Conservation (phyloP, 2,113 vertebrate species). For the Lasiurus borealis region DNA sequence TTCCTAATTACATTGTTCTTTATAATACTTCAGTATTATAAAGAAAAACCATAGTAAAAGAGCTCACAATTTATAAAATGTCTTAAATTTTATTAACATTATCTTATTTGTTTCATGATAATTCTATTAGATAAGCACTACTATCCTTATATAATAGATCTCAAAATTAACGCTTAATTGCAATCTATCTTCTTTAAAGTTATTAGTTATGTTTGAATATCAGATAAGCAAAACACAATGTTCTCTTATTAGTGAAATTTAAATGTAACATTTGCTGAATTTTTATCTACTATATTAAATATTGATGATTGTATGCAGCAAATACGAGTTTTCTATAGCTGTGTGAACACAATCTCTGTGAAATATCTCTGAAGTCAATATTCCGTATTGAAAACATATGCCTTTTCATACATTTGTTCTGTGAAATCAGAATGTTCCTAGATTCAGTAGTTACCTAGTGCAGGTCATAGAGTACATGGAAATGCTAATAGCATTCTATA, state of each 20-base stretch:
- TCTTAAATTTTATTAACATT: not conserved
- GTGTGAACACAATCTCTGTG: not conserved
- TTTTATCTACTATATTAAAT: conserved; percentile 8
- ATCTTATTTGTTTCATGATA: not conserved
- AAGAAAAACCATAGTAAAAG: conserved; percentile 5
- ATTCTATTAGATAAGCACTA: not conserved
- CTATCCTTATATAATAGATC: not conserved
- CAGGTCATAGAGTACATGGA: not conserved
- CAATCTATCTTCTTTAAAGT: not conserved
- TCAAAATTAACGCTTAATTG: conserved; percentile 7
- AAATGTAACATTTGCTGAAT: not conserved
- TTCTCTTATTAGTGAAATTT: not conserved
- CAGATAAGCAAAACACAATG: not conserved
- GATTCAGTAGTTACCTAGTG: not conserved
- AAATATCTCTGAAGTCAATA: not conserved
- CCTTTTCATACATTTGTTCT: conserved; percentile 1
- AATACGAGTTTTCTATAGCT: not conserved
- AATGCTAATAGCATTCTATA: not conserved
- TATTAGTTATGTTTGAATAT: not conserved
- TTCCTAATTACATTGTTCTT: no score
- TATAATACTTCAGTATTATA: not conserved
- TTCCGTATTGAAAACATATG: not conserved
- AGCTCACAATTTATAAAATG: not conserved
- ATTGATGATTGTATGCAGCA: not conserved
- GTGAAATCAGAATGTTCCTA: not conserved